A percentile compares a stretch with the other conserved stretches of the same genome.
Conservation (phyloP, 2,888 invertebrate species). For the Gisinianus flammeolus region DNA sequence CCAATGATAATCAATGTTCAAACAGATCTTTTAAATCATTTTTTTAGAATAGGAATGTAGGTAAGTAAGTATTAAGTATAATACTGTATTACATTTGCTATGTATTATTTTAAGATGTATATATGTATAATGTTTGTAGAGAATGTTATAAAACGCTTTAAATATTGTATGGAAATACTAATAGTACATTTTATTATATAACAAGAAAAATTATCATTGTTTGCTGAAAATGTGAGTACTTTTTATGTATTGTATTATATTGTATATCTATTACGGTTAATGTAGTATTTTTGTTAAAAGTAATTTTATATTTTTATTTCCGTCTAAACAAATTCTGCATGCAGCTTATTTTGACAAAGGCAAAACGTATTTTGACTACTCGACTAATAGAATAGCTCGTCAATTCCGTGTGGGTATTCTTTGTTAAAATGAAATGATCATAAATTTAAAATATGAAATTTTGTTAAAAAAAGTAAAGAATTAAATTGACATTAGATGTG, state of each 20-base stretch:
- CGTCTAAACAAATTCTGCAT: too few relatives aligned
- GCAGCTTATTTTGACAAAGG: too few relatives aligned
- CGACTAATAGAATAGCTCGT: too few relatives aligned
- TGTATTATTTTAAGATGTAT: not conserved
- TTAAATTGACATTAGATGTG: too few relatives aligned
- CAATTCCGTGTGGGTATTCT: too few relatives aligned
- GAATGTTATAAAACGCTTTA: not conserved
- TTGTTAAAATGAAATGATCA: too few relatives aligned
- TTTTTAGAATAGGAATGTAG: not conserved
- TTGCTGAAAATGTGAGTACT: constrained; percentile 4
- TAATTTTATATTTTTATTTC: not conserved
- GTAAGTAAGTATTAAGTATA: not conserved
- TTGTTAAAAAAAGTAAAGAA: too few relatives aligned
- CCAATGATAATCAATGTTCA: constrained; percentile 6
- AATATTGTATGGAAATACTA: not conserved
- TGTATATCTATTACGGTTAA: too few relatives aligned
- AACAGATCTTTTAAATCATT: too few relatives aligned
- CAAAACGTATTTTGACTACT: too few relatives aligned
- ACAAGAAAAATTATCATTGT: not conserved
- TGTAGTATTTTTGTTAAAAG: not conserved
- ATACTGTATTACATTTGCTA: not conserved
- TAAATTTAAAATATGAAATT: too few relatives aligned
- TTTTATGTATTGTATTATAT: too few relatives aligned
- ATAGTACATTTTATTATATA: not conserved
- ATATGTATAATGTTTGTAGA: not conserved